Evolutionary conservation across 2,888 invertebrate species (phyloP).

Genomic region (Linnaemya tessellans): DNA sequence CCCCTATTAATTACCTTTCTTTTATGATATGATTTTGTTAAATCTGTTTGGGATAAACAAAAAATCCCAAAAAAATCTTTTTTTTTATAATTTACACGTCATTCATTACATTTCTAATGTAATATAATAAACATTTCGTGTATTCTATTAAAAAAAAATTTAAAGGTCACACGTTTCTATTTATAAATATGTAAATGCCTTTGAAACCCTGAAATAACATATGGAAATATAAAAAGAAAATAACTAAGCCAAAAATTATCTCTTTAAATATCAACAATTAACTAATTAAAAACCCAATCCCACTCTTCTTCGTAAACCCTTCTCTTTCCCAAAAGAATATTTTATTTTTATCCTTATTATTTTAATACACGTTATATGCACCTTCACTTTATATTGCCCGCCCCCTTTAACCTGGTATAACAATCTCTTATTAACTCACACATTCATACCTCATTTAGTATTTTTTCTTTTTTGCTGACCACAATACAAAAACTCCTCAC

Average conservation of each 20-base stretch:
- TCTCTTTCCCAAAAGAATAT: not conserved
- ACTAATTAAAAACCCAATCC: not conserved
- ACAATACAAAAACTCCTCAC: slow-evolving; percentile 55
- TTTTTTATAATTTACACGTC: too few relatives aligned
- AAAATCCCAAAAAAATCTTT: too few relatives aligned
- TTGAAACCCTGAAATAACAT: too few relatives aligned
- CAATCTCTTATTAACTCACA: slow-evolving; percentile 11
- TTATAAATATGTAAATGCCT: not conserved
- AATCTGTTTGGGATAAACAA: too few relatives aligned
- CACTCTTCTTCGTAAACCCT: not conserved
- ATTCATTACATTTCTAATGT: not conserved
- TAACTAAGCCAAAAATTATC: not conserved
- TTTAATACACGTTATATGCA: slow-evolving; percentile 21
- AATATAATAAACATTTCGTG: not conserved
- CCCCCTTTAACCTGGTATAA: not conserved
- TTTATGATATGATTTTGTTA: too few relatives aligned
- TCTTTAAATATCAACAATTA: not conserved
- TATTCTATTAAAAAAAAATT: not conserved
- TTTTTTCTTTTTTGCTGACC: slow-evolving; percentile 10
- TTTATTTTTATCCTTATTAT: not conserved
- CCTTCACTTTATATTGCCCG: slow-evolving; percentile 1
- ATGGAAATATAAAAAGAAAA: not conserved
- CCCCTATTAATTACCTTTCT: too few relatives aligned
- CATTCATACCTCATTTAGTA: slow-evolving; percentile 26
- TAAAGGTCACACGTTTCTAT: not conserved